A percentile compares a stretch with the other conserved stretches of the same genome.
Evolutionary conservation across 1,140 invertebrate genomes (phyloP).

Genomic region (Bombus vancouverensis): DNA sequence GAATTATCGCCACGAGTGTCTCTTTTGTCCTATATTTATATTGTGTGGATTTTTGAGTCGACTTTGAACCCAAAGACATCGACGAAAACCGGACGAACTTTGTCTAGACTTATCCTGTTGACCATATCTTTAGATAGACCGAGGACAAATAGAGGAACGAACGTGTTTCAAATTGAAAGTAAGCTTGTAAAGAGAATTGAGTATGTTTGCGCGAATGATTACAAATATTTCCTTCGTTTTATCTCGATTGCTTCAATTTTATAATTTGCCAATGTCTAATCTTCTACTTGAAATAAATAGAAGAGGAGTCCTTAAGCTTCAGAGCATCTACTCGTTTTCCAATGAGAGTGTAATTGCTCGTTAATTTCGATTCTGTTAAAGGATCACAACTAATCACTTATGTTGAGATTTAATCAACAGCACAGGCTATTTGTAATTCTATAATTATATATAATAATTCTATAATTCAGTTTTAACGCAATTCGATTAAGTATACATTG

Average conservation of each 20-base stretch:
- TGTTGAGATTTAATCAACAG: not conserved
- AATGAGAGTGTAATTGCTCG: not conserved
- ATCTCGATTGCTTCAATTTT: not conserved
- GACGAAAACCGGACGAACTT: not conserved
- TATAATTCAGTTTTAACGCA: not conserved
- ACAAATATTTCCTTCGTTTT: not conserved
- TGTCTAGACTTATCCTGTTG: not conserved
- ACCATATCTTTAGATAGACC: slow-evolving; percentile 5
- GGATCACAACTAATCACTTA: not conserved
- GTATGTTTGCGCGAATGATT: no score
- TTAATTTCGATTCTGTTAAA: not conserved
- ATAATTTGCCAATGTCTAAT: not conserved
- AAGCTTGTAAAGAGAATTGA: not conserved
- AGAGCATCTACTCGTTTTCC: not conserved
- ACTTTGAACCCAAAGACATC: not conserved
- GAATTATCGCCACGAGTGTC: not conserved
- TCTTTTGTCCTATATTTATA: not conserved
- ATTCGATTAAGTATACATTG: not conserved
- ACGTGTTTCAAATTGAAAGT: not conserved
- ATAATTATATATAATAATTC: not conserved
- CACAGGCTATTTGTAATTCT: not conserved
- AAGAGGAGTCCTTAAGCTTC: no score
- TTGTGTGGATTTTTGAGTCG: not conserved
- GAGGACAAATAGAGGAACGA: not conserved
- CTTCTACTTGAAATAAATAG: not conserved